Percentiles rank a stretch among this genome's conserved stretches.
Conservation (phyloP, 2,888 invertebrate species). For the Patella depressa region DNA sequence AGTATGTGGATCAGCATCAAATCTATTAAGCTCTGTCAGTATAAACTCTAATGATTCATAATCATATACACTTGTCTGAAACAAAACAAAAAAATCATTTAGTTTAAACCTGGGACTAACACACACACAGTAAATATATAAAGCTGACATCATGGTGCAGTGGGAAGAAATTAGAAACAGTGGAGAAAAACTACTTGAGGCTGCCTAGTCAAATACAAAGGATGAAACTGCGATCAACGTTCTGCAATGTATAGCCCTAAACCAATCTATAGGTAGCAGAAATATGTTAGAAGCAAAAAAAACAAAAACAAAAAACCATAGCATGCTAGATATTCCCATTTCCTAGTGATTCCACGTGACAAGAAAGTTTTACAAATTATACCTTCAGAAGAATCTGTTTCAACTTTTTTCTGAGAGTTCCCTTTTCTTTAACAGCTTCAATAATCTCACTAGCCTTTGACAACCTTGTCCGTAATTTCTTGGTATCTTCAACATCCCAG, state of each 20-base stretch:
- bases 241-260: too few species aligned
- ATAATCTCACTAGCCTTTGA: background rate
- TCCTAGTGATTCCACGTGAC: too few species aligned
- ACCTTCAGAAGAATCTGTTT: constrained; percentile 49
- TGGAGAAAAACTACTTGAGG: background rate
- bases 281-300: too few species aligned
- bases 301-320: too few species aligned
- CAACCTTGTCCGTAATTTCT: constrained; percentile 11
- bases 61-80: constrained; percentile 58
- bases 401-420: constrained; percentile 40
- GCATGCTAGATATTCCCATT: too few species aligned
- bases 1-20: constrained; percentile 32
- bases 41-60: constrained; percentile 62
- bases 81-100: constrained; percentile 11
- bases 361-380: background rate
- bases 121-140: background rate
- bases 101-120: background rate
- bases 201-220: background rate
- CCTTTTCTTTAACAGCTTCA: constrained; percentile 36
- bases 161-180: background rate
- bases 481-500: background rate
- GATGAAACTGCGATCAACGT: background rate
- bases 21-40: constrained; percentile 45
- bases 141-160: background rate
- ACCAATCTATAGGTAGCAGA: too few species aligned